Conservation (phyloP, 2,797 vertebrate genomes). For the Coendou prehensilis region DNA sequence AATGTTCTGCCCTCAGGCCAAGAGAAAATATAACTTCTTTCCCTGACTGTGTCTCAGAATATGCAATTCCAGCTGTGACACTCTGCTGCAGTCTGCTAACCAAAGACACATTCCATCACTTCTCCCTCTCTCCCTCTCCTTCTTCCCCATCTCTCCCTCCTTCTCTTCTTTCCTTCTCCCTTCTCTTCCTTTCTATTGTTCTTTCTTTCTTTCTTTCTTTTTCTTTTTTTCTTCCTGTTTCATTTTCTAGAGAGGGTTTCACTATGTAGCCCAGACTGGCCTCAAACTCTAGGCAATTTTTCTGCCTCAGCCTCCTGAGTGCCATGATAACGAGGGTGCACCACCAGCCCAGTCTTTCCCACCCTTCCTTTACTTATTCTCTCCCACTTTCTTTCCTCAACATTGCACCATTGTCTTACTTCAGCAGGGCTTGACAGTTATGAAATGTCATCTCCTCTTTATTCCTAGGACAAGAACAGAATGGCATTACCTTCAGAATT, state of each 20-base stretch:
- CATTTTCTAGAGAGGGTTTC: background rate
- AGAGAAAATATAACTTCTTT: slow-evolving; percentile 85
- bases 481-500: background rate
- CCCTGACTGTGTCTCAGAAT: slow-evolving; percentile 81
- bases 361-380: background rate
- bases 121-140: background rate
- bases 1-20: slow-evolving; percentile 85
- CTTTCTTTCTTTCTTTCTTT: background rate
- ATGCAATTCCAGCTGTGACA: slow-evolving; percentile 74
- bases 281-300: background rate
- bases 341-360: accelerated
- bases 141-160: background rate
- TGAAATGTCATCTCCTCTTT: slow-evolving; percentile 11
- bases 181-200: too few species aligned
- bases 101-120: slow-evolving; percentile 83
- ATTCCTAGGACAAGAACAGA: background rate
- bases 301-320: background rate
- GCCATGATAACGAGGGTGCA: background rate
- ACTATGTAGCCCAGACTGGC: background rate
- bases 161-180: too few species aligned
- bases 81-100: slow-evolving; percentile 84
- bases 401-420: slow-evolving; percentile 77
- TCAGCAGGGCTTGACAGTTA: slow-evolving; percentile 81
- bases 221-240: background rate
- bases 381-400: slow-evolving; percentile 62